Evolutionary conservation across 1,140 invertebrate species (phyloP), one percentile per base, ranked within the genome.

Genomic region (Leptonema lineaticorne): DNA sequence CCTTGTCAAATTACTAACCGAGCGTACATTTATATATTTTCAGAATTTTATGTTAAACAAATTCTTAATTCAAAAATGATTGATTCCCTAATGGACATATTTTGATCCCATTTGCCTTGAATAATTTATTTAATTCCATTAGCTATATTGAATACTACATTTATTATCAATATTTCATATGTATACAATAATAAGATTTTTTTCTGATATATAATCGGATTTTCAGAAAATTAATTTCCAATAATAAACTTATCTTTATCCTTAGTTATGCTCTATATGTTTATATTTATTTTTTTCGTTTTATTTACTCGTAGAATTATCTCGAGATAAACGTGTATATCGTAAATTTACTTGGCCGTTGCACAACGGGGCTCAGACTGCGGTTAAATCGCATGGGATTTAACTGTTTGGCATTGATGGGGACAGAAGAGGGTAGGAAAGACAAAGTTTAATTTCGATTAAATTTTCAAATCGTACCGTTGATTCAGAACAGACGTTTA

Each of bases 371-470:
- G 8, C 50, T 53, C 50, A 20, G 14, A 24, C 16, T 16, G 9
- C 9, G 37, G 37, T 41, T 41, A 41, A 9, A 11, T 41, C 37
- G 37, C 37, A 41, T 11, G 24, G 50, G 50, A 24, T 16, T 50
- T 50, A 5, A 20, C 46, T 28, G 53, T 1, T 22, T 33, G n/a
- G n/a, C n/a, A n/a, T n/a, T n/a, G n/a, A n/a, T n/a, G n/a, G n/a
- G n/a, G n/a, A n/a, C 57, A 33, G 62, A 30, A 16, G 46, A 45
- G 57, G n/a, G n/a, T 29, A 33, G 62, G 22, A 16, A 28, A 45
- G 57, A 24, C 41, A 26, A 50, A 50, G 27, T 37, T 64, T 64
- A 64, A 64, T 64, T 64, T 64, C 46, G 45, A 64, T 64, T 64
- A 64, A 64, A 64, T 50, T 64, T 64, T 50, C 62, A 64, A 16